Base-by-base conservation (phyloP, 1,140 invertebrate genomes). In the Arctopsyche grandis region DNA sequence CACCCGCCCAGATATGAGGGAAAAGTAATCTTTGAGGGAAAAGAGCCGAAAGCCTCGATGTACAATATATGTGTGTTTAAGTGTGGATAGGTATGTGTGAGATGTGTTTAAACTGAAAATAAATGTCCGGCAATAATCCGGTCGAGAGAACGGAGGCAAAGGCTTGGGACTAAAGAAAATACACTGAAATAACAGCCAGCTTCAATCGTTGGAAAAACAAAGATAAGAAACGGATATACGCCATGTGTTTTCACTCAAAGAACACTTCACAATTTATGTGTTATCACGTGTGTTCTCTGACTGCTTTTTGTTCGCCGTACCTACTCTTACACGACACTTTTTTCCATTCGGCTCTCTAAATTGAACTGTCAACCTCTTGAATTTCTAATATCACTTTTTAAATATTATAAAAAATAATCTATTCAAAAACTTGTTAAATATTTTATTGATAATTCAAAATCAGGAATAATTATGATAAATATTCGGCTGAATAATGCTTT, bases 61-160 rank as follows among this genome's bases (percentile, higher is more conserved):
- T 52, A 52, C 48, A 52, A 52, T 14, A 52, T 52, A 52, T 12
- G 16, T 52, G 16, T 52, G 12, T 52, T 5, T 52, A 52, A 1
- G 12, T 52, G 12, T 52, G 16, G n/a, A n/a, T 52, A 52, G 10
- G 16, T 52, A 52, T 52, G 12, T 12, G 16, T 12, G 48, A 3
- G 10, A 52, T 52, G 48, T 52, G 48, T 52, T 52, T 52, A 52
- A 52, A 52, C 12, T 52, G 48, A 52, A 52, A 52, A 52, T 52
- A 52, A 52, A 52, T 52, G 48, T 52, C 48, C 48, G 48, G 48
- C 48, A 52, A 52, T 52, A 52, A 52, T 52, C 48, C 48, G 48
- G 29, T 38, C 7, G 29, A 38, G 29, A 52, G 16, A 52, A 52
- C 48, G 48, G 16, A 5, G n/a, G 16, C 48, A 16, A 52, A 12